Conservation (phyloP, 2,888 invertebrate species). For the Serrognathus titanus region DNA sequence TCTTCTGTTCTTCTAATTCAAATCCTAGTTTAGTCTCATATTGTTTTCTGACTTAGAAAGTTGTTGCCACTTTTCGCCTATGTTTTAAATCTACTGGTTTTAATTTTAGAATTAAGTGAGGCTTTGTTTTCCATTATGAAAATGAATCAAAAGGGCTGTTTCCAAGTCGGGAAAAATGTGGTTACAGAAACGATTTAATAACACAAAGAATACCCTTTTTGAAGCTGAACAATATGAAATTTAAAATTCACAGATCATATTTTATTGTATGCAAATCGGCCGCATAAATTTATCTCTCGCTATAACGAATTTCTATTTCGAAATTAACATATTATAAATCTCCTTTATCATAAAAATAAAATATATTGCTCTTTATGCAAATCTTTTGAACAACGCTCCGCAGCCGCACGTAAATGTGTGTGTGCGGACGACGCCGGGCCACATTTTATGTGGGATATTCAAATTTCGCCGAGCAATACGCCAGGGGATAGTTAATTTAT, state of each 20-base stretch:
- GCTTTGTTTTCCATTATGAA: no score
- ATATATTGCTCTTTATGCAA: slow-evolving; percentile 26
- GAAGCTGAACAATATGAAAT: slow-evolving; percentile 35
- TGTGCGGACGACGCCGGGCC: no score
- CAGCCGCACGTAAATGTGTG: neutral
- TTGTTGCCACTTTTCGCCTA: no score
- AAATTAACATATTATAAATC: slow-evolving; percentile 43
- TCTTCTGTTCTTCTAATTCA: no score
- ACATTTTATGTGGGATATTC: neutral
- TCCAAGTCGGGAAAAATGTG: no score
- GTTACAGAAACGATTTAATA: no score
- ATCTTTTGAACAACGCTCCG: slow-evolving; percentile 21
- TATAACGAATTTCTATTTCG: slow-evolving; percentile 46
- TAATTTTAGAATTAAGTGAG: no score
- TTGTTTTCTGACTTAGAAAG: no score
- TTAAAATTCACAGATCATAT: slow-evolving; percentile 44
- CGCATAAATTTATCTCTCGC: slow-evolving; percentile 38
- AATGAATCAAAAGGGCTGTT: no score
- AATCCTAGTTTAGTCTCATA: no score
- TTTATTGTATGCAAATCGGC: slow-evolving; percentile 44
- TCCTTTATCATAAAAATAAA: slow-evolving; percentile 27
- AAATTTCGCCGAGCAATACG: neutral
- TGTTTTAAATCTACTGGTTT: no score
- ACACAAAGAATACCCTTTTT: neutral
- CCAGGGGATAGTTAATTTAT: neutral